These are phyloP conservation scores for Oligia strigilis DNA, from an alignment of 2,888 invertebrate species.

Conservation along the genomic window DNA sequence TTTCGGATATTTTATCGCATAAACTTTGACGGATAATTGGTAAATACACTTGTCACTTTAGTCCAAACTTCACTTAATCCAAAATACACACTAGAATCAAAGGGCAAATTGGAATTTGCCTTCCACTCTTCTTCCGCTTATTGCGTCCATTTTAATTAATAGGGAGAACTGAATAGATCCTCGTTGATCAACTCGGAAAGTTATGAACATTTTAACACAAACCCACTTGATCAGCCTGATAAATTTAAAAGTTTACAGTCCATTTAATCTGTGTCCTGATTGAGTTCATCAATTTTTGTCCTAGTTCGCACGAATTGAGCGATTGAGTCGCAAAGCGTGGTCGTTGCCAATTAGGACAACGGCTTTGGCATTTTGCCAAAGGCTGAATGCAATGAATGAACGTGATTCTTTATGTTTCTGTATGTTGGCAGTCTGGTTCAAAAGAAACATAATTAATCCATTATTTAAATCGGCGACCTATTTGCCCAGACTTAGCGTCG, in stretches of 20 bases:
- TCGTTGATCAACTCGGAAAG: conserved; percentile 26
- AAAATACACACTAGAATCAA: conserved; percentile 47
- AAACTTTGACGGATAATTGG: not conserved
- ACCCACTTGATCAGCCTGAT: conserved; percentile 22
- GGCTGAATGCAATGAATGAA: conserved; percentile 42
- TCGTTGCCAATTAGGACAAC: conserved; percentile 55
- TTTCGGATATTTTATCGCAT: not conserved
- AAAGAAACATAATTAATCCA: conserved; percentile 24
- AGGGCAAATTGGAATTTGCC: conserved; percentile 35
- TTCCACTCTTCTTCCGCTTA: not conserved
- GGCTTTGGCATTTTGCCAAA: conserved; percentile 59
- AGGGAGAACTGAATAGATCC: not conserved
- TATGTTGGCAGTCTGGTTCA: conserved; percentile 13
- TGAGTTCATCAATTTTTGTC: conserved; percentile 25
- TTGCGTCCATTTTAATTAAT: too few relatives aligned
- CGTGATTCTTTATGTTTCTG: conserved; percentile 36
- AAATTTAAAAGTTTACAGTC: conserved; percentile 41
- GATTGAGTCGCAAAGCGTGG: conserved; percentile 22
- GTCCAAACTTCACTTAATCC: conserved; percentile 47
- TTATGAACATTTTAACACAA: conserved; percentile 29
- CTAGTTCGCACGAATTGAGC: conserved; percentile 36
- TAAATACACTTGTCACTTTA: too few relatives aligned
- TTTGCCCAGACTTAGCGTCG: not conserved
- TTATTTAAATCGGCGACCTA: conserved; percentile 26
- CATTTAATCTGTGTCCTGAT: conserved; percentile 28